Conservation (phyloP, 2,797 vertebrate species). For the Salmo trutta region DNA sequence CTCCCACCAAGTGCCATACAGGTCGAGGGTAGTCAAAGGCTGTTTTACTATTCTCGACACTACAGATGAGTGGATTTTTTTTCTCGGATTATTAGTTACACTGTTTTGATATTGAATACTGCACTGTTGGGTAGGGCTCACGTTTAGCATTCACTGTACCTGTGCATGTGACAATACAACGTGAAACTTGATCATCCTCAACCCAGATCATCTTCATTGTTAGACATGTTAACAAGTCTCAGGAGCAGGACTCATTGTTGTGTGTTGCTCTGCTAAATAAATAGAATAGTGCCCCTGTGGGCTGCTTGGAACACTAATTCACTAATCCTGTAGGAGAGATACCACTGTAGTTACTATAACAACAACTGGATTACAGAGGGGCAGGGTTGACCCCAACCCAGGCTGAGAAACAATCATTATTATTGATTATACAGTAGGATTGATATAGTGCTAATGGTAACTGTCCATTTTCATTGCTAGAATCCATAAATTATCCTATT, state of each 20-base stretch:
- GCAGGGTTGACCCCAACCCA: background rate
- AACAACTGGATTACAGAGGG: conserved; percentile 1
- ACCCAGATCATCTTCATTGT: background rate
- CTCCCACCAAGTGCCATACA: background rate
- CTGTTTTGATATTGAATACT: no score
- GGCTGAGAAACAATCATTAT: background rate
- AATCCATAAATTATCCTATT: background rate
- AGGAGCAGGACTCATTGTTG: background rate
- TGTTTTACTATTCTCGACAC: no score
- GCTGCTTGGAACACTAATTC: background rate
- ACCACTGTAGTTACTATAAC: background rate
- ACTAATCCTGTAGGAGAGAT: background rate
- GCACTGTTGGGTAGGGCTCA: no score
- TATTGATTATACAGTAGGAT: background rate
- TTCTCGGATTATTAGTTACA: no score
- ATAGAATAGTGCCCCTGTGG: background rate
- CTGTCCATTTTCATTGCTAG: background rate
- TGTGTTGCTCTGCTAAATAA: background rate
- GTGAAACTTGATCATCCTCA: background rate
- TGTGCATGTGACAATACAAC: no score
- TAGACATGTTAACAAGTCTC: background rate
- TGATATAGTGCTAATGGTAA: background rate
- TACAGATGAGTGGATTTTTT: no score
- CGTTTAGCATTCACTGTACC: no score
- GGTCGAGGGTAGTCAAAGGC: background rate